Evolutionary conservation across 1,140 invertebrate genomes (phyloP), one percentile per base, ranked within the genome.

Genomic region (Psix sp.): DNA sequence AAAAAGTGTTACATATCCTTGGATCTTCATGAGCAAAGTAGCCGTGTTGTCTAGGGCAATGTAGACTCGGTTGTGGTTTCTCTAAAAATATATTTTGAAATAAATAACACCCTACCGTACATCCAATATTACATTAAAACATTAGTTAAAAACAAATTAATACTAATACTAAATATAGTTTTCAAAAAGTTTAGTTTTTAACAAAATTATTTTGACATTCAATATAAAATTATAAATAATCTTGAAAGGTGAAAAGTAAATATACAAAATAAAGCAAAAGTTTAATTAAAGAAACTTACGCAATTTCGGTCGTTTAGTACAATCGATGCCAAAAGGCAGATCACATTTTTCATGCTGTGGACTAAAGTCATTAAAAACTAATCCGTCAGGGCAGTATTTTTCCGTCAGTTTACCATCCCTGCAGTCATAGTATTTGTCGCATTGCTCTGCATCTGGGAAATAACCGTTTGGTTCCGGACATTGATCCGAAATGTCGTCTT

Each of bases 381-480:
- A 92, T n/a, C 95, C 95, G 80, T 96, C 95, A 0, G 94, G 93
- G 75, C 95, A 96, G 0, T 96, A 86, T 79, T 94, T 93, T 72
- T 94, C 93, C 0, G 89, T 93, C 31, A 92, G 89, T 59, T 89
- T 88, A 11, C 93, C 90, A 71, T 92, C 89, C 77, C 92, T 88
- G 86, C 95, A 97, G 49, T 92, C 92, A 83, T 96, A 95, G 80
- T 96, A 97, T 82, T 95, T 95, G 87, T 97, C 95, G 79, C 95
- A 97, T 83, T 96, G 95, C 75, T 94, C 91, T 5, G 91, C 90
- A 78, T 95, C 94, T 3, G 94, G 93, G 81, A 95, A 96, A 83
- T 91, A 96, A 10, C 95, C 95, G 74, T 95, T 91, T 1, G 91
- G 88, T 79, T 95, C 93, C 0, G 94, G 94, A 81, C 95, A 96